These are phyloP conservation scores for Chymomyza caudatula DNA, from an alignment of 2,888 invertebrate species.

Conservation along the genomic window DNA sequence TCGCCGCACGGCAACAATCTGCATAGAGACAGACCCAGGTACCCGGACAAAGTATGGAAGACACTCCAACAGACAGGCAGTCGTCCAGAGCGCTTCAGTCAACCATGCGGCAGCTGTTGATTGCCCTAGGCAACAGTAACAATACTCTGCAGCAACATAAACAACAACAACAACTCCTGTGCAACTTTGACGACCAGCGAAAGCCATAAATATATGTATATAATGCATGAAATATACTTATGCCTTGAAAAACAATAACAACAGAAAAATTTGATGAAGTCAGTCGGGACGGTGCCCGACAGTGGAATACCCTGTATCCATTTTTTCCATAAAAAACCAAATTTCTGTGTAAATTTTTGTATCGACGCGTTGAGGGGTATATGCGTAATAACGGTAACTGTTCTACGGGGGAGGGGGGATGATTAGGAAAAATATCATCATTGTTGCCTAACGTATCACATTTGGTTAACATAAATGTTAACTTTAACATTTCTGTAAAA, in stretches of 20 bases:
- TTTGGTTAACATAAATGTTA: too few species aligned
- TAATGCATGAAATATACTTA: not conserved
- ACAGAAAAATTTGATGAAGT: not conserved
- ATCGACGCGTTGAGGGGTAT: too few species aligned
- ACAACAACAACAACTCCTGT: constrained; percentile 11
- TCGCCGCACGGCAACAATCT: constrained; percentile 46
- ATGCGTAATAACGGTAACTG: too few species aligned
- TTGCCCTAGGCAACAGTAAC: not conserved
- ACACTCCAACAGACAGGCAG: not conserved
- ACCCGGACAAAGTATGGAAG: not conserved
- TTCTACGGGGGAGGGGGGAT: too few species aligned
- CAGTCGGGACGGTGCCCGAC: too few species aligned
- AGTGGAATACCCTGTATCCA: too few species aligned
- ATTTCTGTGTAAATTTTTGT: too few species aligned
- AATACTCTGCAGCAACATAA: not conserved
- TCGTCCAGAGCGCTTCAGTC: constrained; percentile 8
- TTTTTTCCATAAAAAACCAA: too few species aligned
- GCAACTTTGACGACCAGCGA: constrained; percentile 28
- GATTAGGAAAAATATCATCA: too few species aligned
- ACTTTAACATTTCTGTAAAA: too few species aligned
- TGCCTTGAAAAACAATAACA: constrained; percentile 22
- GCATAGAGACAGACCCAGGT: constrained; percentile 43
- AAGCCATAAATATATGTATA: constrained; percentile 46
- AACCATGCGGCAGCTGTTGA: constrained; percentile 1
- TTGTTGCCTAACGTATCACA: too few species aligned